Evolutionary conservation across 2,888 invertebrate species (phyloP).

Genomic region (Apodemia zela): DNA sequence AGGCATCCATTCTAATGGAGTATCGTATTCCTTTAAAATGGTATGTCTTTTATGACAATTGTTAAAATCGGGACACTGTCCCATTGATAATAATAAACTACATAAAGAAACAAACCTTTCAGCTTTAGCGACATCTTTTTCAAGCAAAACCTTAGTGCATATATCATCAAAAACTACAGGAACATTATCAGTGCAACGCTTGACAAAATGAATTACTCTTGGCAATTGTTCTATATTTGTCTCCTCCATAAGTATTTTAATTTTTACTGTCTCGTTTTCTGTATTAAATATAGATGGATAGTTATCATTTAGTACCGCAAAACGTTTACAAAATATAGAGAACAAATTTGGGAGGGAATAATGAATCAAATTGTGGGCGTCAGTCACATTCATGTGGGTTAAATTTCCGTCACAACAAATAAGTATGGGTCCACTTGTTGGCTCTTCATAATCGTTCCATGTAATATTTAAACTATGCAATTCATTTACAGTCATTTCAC

Average conservation of each 20-base stretch:
- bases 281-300: slow-evolving; percentile 66
- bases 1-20: slow-evolving; percentile 75
- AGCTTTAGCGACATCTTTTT: slow-evolving; percentile 66
- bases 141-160: slow-evolving; percentile 48
- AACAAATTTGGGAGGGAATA: slow-evolving; percentile 84
- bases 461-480: slow-evolving; percentile 55
- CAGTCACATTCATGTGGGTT: slow-evolving; percentile 81
- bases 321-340: slow-evolving; percentile 85
- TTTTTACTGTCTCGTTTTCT: slow-evolving; percentile 49
- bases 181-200: slow-evolving; percentile 61
- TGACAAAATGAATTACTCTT: slow-evolving; percentile 81
- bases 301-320: slow-evolving; percentile 83
- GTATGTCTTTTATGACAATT: slow-evolving; percentile 83
- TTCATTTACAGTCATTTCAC: slow-evolving; percentile 58
- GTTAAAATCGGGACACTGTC: slow-evolving; percentile 80
- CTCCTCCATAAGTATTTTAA: slow-evolving; percentile 81
- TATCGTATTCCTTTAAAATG: slow-evolving; percentile 74
- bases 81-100: slow-evolving; percentile 81
- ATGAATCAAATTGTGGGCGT: slow-evolving; percentile 85
- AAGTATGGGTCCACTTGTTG: slow-evolving; percentile 71
- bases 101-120: slow-evolving; percentile 75
- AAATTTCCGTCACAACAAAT: slow-evolving; percentile 86
- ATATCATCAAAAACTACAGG: slow-evolving; percentile 52
- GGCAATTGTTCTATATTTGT: slow-evolving; percentile 80
- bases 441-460: slow-evolving; percentile 62